These are phyloP conservation scores for Orbicella faveolata DNA, from an alignment of 64 coral and sea anemone species.

Conservation along the genomic window DNA sequence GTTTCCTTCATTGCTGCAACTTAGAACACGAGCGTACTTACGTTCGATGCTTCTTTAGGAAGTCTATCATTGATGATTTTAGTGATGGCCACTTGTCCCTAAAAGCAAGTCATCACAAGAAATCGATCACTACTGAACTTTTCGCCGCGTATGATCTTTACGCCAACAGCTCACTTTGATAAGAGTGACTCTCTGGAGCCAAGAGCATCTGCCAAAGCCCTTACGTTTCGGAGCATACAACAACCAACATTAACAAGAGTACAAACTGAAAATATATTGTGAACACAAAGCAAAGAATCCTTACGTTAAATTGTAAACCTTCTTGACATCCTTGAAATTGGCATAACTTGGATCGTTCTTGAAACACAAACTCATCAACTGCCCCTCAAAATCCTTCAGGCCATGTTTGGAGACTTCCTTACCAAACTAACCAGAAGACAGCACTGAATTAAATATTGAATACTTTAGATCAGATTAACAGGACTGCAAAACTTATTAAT, in stretches of 20 bases:
- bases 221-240: too few species aligned
- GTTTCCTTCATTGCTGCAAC: background rate
- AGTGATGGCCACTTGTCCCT: conserved; percentile 14
- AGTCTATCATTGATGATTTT: background rate
- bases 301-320: background rate
- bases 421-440: background rate
- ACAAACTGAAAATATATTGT: too few species aligned
- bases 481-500: too few species aligned
- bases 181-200: too few species aligned
- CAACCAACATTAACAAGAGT: too few species aligned
- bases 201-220: too few species aligned
- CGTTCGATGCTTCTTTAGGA: conserved; percentile 6
- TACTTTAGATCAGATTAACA: background rate
- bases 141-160: too few species aligned
- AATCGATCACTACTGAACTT: background rate
- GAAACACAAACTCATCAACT: background rate
- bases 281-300: background rate
- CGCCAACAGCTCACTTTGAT: too few species aligned
- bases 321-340: background rate
- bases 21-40: background rate
- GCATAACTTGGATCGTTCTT: conserved; percentile 11
- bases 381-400: background rate
- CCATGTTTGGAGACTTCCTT: background rate
- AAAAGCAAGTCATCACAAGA: background rate
- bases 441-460: background rate